phyloP scores from a whole-genome alignment of 2,888 invertebrate species.

The Melinaea menophilus region DNA sequence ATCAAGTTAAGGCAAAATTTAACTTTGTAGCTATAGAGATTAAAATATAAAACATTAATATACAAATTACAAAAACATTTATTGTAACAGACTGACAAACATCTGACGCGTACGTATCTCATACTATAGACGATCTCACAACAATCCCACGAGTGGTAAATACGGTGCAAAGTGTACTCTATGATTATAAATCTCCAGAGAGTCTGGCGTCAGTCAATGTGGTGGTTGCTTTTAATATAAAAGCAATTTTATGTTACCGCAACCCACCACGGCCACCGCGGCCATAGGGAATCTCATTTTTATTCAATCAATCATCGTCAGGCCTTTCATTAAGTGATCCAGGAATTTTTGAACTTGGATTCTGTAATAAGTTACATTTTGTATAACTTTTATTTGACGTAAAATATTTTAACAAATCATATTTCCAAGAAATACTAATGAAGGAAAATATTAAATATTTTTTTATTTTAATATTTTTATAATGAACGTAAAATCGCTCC shows the following conservation, averaged over 20 bases:
- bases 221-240: slow-evolving; percentile 49
- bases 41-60: too few relatives aligned
- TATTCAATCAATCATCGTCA: slow-evolving; percentile 49
- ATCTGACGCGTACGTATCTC: background rate
- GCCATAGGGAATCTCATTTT: slow-evolving; percentile 48
- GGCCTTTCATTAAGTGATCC: slow-evolving; percentile 22
- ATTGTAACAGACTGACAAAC: background rate
- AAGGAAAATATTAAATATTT: too few relatives aligned
- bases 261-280: slow-evolving; percentile 32
- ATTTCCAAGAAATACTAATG: too few relatives aligned
- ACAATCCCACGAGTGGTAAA: slow-evolving; percentile 20
- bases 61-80: background rate
- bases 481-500: too few relatives aligned
- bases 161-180: slow-evolving; percentile 27
- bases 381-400: background rate
- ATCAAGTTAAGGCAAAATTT: too few relatives aligned
- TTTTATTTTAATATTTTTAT: too few relatives aligned
- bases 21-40: too few relatives aligned
- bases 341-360: slow-evolving; percentile 12
- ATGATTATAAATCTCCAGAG: slow-evolving; percentile 27
- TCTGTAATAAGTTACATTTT: slow-evolving; percentile 6
- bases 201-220: slow-evolving; percentile 25
- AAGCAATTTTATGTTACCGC: slow-evolving; percentile 68
- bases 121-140: slow-evolving; percentile 7
- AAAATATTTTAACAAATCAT: too few relatives aligned